Base-by-base conservation (phyloP, 2,888 invertebrate genomes). In the Catocala nupta region DNA sequence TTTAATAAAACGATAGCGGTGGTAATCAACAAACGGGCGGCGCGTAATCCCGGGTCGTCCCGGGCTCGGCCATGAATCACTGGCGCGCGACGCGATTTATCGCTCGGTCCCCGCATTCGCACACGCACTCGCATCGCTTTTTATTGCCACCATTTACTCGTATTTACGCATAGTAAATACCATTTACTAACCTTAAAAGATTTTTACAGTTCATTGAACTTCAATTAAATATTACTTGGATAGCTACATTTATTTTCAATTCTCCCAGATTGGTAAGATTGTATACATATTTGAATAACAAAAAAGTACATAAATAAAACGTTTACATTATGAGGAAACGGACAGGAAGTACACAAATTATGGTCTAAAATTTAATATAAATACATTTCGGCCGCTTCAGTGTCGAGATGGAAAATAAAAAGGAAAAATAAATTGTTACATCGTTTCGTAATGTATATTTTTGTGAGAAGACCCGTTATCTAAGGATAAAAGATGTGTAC, bases 61-160 rank as follows among this genome's bases (percentile, higher is more conserved):
- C 60, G 64, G 67, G 70, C 67, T 48, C 68, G 65, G 54, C 66
- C 76, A 77, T 85, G 83, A 81, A 82, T 85, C 84, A 86, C 79
- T 66, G 69, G 53, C 43, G 59, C 44, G 73, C 71, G 73, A 70
- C 69, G 66, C 78, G 77, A 84, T 85, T 85, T 85, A 86, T 85
- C 77, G 81, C 71, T 76, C 71, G 75, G 75, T 74, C 73, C 75
- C 79, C 72, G 69, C 77, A 80, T 79, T 78, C 73, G 67, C 80
- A 80, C 82, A 80, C 83, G 75, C 72, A 67, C 64, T 75, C 75
- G 64, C 77, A 71, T 72, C 64, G 73, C 63, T 81, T 83, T 83
- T 82, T 83, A 81, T 83, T 80, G 78, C 79, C 70, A 77, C 71
- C 77, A 74, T 74, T 73, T 77, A 79, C 76, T 73, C 66, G 70